Conservation (phyloP, 2,113 vertebrate genomes). For the Tetraodon nigroviridis region DNA sequence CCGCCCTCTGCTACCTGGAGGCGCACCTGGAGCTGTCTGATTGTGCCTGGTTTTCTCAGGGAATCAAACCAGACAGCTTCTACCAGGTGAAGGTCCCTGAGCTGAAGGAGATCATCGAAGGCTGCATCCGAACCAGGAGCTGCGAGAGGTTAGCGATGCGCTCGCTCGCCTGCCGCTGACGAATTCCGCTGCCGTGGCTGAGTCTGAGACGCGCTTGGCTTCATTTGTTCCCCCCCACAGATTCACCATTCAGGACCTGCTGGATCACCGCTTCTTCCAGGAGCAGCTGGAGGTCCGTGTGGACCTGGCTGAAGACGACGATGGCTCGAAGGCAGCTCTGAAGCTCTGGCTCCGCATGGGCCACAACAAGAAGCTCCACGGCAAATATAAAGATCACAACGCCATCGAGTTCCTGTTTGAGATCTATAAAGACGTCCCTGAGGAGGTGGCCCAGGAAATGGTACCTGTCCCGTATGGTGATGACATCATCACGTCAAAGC, state of each 20-base stretch:
- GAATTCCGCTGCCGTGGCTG: neutral
- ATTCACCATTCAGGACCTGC: slow-evolving; percentile 91
- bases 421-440: slow-evolving; percentile 88
- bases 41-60: slow-evolving; percentile 62
- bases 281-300: slow-evolving; percentile 87
- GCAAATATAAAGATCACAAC: slow-evolving; percentile 92
- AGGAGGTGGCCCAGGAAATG: slow-evolving; percentile 97
- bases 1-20: neutral
- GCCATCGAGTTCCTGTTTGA: slow-evolving; percentile 96
- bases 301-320: slow-evolving; percentile 89
- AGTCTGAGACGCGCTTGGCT: neutral
- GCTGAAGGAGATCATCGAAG: slow-evolving; percentile 89
- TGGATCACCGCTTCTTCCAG: slow-evolving; percentile 91
- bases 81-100: slow-evolving; percentile 86
- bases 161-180: too few relatives aligned
- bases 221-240: slow-evolving; percentile 54
- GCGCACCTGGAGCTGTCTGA: neutral
- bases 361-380: slow-evolving; percentile 82
- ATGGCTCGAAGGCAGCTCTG: slow-evolving; percentile 70
- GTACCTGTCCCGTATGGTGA: too few relatives aligned
- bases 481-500: neutral
- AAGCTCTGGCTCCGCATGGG: slow-evolving; percentile 96
- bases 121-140: slow-evolving; percentile 88
- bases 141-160: slow-evolving; percentile 78
- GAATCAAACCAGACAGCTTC: slow-evolving; percentile 90